Percentiles rank a stretch among this genome's conserved stretches.
Conservation (phyloP, 2,113 vertebrate species). For the Peromyscus polionotus region DNA sequence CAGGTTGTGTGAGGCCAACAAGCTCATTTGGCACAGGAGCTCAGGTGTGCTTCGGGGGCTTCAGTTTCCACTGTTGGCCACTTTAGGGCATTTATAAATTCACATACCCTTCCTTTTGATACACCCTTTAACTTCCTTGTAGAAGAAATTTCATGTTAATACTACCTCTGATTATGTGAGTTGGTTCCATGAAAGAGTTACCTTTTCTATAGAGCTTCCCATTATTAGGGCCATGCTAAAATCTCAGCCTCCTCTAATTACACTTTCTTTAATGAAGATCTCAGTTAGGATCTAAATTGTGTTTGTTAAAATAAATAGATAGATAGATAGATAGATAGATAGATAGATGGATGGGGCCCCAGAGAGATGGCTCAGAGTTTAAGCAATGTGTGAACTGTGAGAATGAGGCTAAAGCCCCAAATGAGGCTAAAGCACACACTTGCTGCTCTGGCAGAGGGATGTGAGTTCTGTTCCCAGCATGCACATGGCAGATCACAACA, state of each 20-base stretch:
- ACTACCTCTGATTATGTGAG: not conserved
- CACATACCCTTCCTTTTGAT: not conserved
- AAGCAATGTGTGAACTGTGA: not conserved
- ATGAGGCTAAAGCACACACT: not conserved
- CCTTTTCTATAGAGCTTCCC: not conserved
- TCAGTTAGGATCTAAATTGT: not conserved
- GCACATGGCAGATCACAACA: not conserved
- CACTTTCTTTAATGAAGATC: not conserved
- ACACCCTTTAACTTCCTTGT: not conserved
- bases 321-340: rapidly evolving
- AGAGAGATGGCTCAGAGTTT: not conserved
- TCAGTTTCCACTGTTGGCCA: not conserved
- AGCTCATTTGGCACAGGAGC: not conserved
- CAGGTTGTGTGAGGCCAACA: not conserved
- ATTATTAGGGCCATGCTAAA: not conserved
- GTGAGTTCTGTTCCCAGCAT: not conserved
- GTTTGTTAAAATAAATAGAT: not conserved
- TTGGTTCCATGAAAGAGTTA: not conserved
- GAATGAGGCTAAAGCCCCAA: no score
- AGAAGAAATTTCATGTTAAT: not conserved
- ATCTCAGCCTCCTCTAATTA: conserved; percentile 28
- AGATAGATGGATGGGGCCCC: not conserved
- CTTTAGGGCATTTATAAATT: not conserved
- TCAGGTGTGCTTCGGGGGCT: not conserved
- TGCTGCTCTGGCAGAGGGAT: not conserved